These are phyloP conservation scores for Rhyzopertha dominica DNA, from an alignment of 1,140 invertebrate species.

Conservation along the genomic window DNA sequence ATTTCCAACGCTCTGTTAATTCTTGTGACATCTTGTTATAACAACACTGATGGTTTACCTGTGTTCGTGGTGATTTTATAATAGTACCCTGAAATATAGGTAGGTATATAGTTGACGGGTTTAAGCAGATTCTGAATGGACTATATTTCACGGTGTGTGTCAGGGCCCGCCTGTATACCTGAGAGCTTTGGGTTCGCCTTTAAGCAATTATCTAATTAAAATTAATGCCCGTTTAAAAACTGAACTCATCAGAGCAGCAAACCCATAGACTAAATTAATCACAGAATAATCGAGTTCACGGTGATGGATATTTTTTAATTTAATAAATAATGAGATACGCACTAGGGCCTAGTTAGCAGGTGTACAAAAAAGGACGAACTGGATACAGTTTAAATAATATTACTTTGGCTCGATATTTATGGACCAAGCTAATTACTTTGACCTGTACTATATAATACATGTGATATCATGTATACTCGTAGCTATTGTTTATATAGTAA, in stretches of 20 bases:
- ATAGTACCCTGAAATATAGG: no score
- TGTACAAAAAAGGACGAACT: slow-evolving; percentile 38
- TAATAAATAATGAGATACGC: slow-evolving; percentile 46
- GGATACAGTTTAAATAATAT: slow-evolving; percentile 12
- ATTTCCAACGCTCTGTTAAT: no score
- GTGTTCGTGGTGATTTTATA: no score
- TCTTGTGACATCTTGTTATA: no score
- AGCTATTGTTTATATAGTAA: no score
- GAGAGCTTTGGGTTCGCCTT: slow-evolving; percentile 31
- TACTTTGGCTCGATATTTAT: slow-evolving; percentile 7
- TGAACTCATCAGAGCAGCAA: slow-evolving; percentile 40
- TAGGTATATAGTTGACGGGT: no score
- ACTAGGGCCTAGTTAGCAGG: slow-evolving; percentile 42
- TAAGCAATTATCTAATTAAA: slow-evolving; percentile 47
- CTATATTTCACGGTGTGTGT: slow-evolving; percentile 34
- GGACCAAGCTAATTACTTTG: no score
- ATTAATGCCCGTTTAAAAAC: slow-evolving; percentile 45
- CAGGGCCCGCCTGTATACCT: slow-evolving; percentile 20
- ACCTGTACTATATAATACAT: no score
- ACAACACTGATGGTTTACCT: no score
- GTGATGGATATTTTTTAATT: slow-evolving; percentile 46
- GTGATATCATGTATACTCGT: no score
- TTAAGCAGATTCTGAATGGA: no score
- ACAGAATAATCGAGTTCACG: slow-evolving; percentile 39
- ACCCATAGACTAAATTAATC: slow-evolving; percentile 43